Conservation (phyloP, 2,113 vertebrate genomes). For the Nansenia antarctica region DNA sequence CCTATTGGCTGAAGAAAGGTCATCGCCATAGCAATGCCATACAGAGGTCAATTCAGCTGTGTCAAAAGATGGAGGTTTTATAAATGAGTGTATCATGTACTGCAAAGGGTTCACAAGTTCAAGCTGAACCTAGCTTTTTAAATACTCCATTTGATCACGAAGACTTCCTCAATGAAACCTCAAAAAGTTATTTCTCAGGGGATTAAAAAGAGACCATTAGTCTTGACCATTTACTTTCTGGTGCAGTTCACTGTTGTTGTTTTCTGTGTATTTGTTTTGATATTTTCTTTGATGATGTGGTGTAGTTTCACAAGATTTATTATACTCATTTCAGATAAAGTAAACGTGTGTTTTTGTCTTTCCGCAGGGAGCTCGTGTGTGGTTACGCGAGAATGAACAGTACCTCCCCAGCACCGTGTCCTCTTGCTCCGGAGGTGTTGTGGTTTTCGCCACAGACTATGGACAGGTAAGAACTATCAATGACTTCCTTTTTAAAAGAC, state of each 20-base stretch:
- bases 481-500: not conserved
- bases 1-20: slow-evolving; percentile 25
- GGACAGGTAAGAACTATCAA: slow-evolving; percentile 79
- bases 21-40: slow-evolving; percentile 2
- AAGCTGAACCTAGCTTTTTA: no score
- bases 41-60: not conserved
- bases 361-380: slow-evolving; percentile 88
- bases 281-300: not conserved
- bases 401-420: slow-evolving; percentile 90
- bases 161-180: no score
- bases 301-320: not conserved
- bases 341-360: slow-evolving; percentile 33
- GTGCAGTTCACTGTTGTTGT: no score
- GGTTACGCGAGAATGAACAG: slow-evolving; percentile 91
- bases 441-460: slow-evolving; percentile 88
- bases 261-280: no score
- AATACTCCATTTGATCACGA: no score
- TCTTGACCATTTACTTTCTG: no score
- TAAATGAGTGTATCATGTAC: not conserved
- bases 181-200: no score
- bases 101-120: not conserved
- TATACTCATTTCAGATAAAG: not conserved
- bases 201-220: no score
- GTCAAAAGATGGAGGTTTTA: not conserved
- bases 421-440: slow-evolving; percentile 87